Base-by-base conservation (phyloP, 2,113 vertebrate species). In the Toxotes chatareus region DNA sequence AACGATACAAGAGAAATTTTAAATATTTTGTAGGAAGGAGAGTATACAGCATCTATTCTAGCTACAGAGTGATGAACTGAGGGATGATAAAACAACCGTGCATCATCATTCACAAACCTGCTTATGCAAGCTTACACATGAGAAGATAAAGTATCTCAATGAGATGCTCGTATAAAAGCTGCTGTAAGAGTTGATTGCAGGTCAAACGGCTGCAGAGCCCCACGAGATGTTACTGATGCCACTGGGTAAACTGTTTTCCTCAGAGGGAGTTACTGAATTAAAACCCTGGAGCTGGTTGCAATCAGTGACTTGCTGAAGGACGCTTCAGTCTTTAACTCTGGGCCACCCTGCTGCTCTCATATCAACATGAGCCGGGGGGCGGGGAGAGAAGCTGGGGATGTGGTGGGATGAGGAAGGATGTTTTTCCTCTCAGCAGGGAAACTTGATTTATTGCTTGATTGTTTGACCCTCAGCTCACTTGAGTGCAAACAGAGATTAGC, bases 271-370 rank as follows among this genome's bases (percentile, higher is more conserved):
- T 53, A n/a, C 42, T 46, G 16, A 66, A 57, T 16, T 16, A 6
- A 76, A 75, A 34, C 16, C n/a, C 16, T 23, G 23, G 21, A 64
- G 67, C 42, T 66, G 27, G 16, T 0, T 13, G 59, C 59, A 59
- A 63, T 73, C 62, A 63, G 69, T 1, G 31, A 27, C n/a, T 7
- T 10, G 14, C 44, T 53, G 51, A 55, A 61, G 60, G 61, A 42
- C 60, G 11, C 49, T 47, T 16, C 14, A 16, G n/a, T 47, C 44
- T 61, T 44, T 51, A 46, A 32, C 36, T 17, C 1, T 60, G 36
- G 8, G 73, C 38, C 67, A 23, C 40, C 51, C 55, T 62, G 73
- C 59, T 72, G 64, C 53, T 71, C 21, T 51, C 38, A 23, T 31
- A 63, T 40, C 31, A 63, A 7, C 42, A 5, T 10, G 49, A 53